Evolutionary conservation across 2,797 vertebrate genomes (phyloP).

Genomic region (Mormyrus hasselquistii): DNA sequence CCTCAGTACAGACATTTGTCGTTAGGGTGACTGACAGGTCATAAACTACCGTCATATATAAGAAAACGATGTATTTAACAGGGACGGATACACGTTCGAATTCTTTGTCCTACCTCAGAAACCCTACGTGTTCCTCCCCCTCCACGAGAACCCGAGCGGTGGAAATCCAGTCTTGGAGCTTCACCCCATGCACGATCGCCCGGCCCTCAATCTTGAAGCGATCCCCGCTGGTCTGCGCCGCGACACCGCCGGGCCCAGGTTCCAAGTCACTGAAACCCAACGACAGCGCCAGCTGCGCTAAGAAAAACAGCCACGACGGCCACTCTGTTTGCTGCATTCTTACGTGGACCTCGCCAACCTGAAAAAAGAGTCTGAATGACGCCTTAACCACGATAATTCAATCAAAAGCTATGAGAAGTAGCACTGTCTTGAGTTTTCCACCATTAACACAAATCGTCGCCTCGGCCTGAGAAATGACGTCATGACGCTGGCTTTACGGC

Average conservation of each 20-base stretch:
- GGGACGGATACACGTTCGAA: not conserved
- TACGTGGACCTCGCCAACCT: not conserved
- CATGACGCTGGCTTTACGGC: slow-evolving; percentile 15
- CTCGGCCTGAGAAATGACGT: slow-evolving; percentile 40
- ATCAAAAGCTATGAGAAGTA: not conserved
- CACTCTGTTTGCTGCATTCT: slow-evolving; percentile 13
- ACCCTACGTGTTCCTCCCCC: slow-evolving; percentile 84
- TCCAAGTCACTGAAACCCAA: slow-evolving; percentile 58
- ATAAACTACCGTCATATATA: not conserved
- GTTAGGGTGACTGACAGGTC: not conserved
- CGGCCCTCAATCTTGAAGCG: slow-evolving; percentile 89
- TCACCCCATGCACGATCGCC: slow-evolving; percentile 80
- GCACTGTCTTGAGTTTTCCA: not conserved
- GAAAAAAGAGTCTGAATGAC: not conserved
- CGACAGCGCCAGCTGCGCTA: slow-evolving; percentile 41
- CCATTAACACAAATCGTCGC: slow-evolving; percentile 39
- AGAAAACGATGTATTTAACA: not conserved
- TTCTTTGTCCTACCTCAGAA: slow-evolving; percentile 70
- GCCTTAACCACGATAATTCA: not conserved
- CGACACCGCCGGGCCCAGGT: slow-evolving; percentile 51
- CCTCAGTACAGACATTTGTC: not conserved
- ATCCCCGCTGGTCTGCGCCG: slow-evolving; percentile 59
- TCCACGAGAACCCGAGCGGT: slow-evolving; percentile 79
- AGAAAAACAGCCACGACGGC: slow-evolving; percentile 41
- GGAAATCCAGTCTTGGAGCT: slow-evolving; percentile 90